These are phyloP conservation scores for Diglossa cyanea DNA, from an alignment of 2,797 vertebrate species.

Conservation along the genomic window DNA sequence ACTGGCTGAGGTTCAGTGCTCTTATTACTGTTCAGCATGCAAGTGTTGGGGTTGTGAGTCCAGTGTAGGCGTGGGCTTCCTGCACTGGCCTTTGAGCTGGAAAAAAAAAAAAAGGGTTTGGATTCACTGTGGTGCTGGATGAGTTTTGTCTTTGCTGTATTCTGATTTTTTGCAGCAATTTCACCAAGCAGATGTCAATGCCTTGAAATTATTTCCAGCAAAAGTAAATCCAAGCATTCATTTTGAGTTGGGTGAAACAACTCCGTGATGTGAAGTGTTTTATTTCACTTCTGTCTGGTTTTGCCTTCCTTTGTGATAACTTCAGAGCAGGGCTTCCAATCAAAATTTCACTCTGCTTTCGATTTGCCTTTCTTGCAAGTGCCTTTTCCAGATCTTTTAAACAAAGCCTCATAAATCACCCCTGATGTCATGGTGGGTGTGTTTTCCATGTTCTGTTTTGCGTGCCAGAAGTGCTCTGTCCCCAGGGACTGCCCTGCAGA, in stretches of 20 bases:
- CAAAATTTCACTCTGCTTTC: not conserved
- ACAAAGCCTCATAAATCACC: not conserved
- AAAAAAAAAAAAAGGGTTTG: not conserved
- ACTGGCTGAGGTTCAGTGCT: not conserved
- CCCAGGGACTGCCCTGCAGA: not conserved
- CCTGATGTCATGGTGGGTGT: not conserved
- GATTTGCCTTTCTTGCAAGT: not conserved
- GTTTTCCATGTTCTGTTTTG: not conserved
- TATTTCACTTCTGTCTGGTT: not conserved
- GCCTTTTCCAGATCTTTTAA: not conserved
- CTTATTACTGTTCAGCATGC: not conserved
- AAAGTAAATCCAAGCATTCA: not conserved
- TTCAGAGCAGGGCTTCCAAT: not conserved
- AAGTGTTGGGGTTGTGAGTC: not conserved
- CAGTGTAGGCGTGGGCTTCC: not conserved
- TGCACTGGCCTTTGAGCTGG: not conserved
- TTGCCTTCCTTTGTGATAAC: not conserved
- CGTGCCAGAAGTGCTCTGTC: not conserved
- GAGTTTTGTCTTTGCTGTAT: not conserved
- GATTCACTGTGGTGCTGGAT: rapidly evolving
- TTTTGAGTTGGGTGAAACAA: not conserved
- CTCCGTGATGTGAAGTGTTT: not conserved
- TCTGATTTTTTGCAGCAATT: not conserved
- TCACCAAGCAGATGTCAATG: not conserved
- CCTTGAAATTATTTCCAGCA: not conserved